A percentile compares a stretch with the other conserved stretches of the same genome.
phyloP scores from a whole-genome alignment of 2,888 invertebrate genomes.

The Atherix ibis region DNA sequence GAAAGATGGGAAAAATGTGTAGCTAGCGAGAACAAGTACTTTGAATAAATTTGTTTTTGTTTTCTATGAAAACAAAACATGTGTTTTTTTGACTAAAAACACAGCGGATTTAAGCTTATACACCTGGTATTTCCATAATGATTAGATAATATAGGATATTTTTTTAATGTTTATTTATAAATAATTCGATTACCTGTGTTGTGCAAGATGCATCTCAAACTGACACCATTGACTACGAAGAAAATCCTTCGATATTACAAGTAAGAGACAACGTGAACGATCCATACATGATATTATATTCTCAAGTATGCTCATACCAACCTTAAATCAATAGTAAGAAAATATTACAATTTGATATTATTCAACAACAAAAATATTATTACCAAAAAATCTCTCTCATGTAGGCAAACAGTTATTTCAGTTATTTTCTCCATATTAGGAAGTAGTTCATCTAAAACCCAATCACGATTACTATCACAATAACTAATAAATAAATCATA shows the following conservation, averaged over 20 bases:
- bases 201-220: slow-evolving; percentile 55
- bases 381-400: slow-evolving; percentile 54
- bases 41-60: too few species aligned
- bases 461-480: slow-evolving; percentile 44
- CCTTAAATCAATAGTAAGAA: slow-evolving; percentile 25
- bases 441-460: slow-evolving; percentile 46
- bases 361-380: too few species aligned
- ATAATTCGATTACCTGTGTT: slow-evolving; percentile 36
- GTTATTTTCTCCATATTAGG: slow-evolving; percentile 44
- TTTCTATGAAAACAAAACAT: too few species aligned
- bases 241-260: slow-evolving; percentile 47
- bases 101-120: too few species aligned
- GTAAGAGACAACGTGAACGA: slow-evolving; percentile 43
- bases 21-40: too few species aligned
- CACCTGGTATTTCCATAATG: too few species aligned
- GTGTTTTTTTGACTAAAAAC: too few species aligned
- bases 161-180: too few species aligned
- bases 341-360: background rate
- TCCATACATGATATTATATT: slow-evolving; percentile 57
- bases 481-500: slow-evolving; percentile 59
- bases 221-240: slow-evolving; percentile 56
- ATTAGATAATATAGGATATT: too few species aligned
- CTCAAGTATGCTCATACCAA: slow-evolving; percentile 51
- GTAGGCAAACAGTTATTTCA: slow-evolving; percentile 46
- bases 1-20: too few species aligned